A percentile compares a stretch with the other conserved stretches of the same genome.
phyloP scores from a whole-genome alignment of 2,797 vertebrate species.

The Protosalanx chinensis region DNA sequence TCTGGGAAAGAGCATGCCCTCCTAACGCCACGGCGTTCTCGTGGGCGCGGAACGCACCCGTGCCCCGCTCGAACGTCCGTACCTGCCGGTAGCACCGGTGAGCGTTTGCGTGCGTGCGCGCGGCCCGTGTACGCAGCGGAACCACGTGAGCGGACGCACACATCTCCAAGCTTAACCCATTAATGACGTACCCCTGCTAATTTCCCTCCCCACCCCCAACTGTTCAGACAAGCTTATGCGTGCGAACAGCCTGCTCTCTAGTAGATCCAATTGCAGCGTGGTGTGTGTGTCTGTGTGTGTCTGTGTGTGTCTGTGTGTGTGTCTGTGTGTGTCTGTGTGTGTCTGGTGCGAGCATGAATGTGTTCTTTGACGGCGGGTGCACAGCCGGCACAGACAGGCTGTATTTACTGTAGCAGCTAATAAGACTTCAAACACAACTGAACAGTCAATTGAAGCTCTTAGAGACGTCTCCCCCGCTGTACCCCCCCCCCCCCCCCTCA shows the following conservation, averaged over 20 bases:
- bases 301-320: slow-evolving; percentile 35
- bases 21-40: no score
- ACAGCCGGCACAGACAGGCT: slow-evolving; percentile 56
- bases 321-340: not conserved
- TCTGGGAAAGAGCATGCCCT: no score
- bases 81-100: no score
- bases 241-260: slow-evolving; percentile 70
- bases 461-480: slow-evolving; percentile 42
- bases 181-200: slow-evolving; percentile 71
- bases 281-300: slow-evolving; percentile 41
- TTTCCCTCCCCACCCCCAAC: slow-evolving; percentile 41
- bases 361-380: not conserved
- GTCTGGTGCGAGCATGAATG: slow-evolving; percentile 2
- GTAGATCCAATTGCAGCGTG: slow-evolving; percentile 73
- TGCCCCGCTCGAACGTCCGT: no score
- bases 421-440: slow-evolving; percentile 68
- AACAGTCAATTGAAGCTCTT: slow-evolving; percentile 67
- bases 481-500: no score
- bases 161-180: slow-evolving; percentile 64
- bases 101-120: slow-evolving; percentile 12
- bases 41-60: no score
- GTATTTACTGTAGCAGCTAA: slow-evolving; percentile 72
- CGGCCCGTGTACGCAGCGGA: slow-evolving; percentile 9
- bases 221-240: slow-evolving; percentile 73
- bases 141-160: slow-evolving; percentile 60